Conservation (phyloP, 2,797 vertebrate species). For the Myripristis jacobus region DNA sequence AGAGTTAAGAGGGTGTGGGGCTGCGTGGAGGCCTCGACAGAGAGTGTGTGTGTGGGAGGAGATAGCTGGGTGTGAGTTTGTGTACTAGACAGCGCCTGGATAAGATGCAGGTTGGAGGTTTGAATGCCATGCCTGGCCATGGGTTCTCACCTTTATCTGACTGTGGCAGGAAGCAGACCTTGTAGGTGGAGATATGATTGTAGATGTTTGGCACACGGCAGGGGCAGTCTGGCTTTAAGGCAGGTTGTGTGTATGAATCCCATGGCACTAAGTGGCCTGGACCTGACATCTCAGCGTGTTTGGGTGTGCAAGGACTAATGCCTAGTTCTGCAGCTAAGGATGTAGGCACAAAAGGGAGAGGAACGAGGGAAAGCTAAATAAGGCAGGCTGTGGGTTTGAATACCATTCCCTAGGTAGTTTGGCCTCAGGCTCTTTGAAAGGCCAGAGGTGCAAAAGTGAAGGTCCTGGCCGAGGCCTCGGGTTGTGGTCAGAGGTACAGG, state of each 20-base stretch:
- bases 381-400: slow-evolving; percentile 57
- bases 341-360: slow-evolving; percentile 12
- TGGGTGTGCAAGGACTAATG: not conserved
- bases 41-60: not conserved
- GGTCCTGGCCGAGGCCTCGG: slow-evolving; percentile 35
- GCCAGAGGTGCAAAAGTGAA: slow-evolving; percentile 45
- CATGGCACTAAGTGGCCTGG: slow-evolving; percentile 32
- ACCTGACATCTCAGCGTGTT: slow-evolving; percentile 42
- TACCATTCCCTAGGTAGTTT: slow-evolving; percentile 49
- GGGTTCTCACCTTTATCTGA: not conserved
- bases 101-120: slow-evolving; percentile 15
- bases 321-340: not conserved
- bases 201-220: slow-evolving; percentile 3
- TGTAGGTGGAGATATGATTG: not conserved
- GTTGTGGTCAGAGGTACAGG: slow-evolving; percentile 37
- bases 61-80: slow-evolving; percentile 17
- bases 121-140: not conserved
- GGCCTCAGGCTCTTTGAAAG: slow-evolving; percentile 32
- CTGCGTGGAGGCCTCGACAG: slow-evolving; percentile 45
- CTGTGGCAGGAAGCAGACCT: slow-evolving; percentile 2
- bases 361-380: slow-evolving; percentile 30
- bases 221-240: slow-evolving; percentile 23
- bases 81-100: not conserved
- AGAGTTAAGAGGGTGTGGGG: slow-evolving; percentile 10
- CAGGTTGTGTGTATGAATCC: slow-evolving; percentile 30